Evolutionary conservation across 1,140 invertebrate species (phyloP), one percentile per base, ranked within the genome.

Genomic region (Adoxophyes honmai): DNA sequence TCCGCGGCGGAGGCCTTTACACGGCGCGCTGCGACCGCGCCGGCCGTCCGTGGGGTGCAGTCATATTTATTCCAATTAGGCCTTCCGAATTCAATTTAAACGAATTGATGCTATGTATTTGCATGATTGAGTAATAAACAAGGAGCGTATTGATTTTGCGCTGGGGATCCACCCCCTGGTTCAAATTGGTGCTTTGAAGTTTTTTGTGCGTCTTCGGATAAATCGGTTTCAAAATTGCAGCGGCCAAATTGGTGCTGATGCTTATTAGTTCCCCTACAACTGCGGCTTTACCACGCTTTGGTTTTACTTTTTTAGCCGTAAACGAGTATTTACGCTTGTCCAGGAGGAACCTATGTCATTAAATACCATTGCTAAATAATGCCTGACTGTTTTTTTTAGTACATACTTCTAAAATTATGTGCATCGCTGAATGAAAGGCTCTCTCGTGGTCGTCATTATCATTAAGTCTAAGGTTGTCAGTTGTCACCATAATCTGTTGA

Each of bases 1-100:
- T 85, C 75, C 73, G 62, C 68, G 65, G 59, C 65, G 69, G 65
- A 62, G 56, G 55, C 62, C 60, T 79, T 75, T 77, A 75, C 64
- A 70, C 60, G 37, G 38, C 60, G 57, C 78, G 69, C 68, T 55
- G 59, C 68, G 66, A 59, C 64, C 54, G 53, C 55, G 42, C 42
- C 44, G 35, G 11, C 18, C 37, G 18, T 55, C 42, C 34, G 37
- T 52, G 44, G 42, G 42, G 42, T 33, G 42, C 42, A 48, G 42
- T 48, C 21, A 48, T 48, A 48, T 48, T 48, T 48, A 48, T 48
- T 48, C 42, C 42, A 48, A 48, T 48, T 48, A 48, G 42, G 42
- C 42, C 42, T 48, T 48, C 42, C 21, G 42, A 48, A 48, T 48
- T 48, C 42, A 48, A 48, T 48, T 48, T 48, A 48, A 48, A 48